Evolutionary conservation across 1,140 invertebrate genomes (phyloP).

Genomic region (Drosophila nigromelanica): DNA sequence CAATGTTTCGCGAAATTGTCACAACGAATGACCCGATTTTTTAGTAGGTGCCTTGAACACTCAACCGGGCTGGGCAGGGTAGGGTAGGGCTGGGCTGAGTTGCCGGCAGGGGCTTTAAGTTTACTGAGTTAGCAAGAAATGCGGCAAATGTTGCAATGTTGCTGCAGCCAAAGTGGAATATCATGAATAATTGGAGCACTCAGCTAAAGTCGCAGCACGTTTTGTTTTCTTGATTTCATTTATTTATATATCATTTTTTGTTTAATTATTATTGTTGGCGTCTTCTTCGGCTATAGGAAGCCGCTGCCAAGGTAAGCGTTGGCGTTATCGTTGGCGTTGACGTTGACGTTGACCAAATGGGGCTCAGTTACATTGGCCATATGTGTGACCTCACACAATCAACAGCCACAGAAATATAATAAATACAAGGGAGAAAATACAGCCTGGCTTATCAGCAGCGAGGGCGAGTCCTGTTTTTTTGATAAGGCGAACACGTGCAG

Average conservation of each 20-base stretch:
- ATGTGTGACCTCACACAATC: constrained; percentile 24
- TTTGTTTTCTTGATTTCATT: constrained; percentile 26
- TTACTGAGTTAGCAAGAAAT: constrained; percentile 76
- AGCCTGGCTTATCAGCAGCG: constrained; percentile 27
- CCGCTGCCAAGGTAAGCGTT: constrained; percentile 44
- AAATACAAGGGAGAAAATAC: neutral
- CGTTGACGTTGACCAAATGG: neutral
- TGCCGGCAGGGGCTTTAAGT: constrained; percentile 34
- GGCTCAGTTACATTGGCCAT: constrained; percentile 24
- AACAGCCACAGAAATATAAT: constrained; percentile 13
- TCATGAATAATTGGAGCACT: constrained; percentile 74
- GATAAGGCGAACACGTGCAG: constrained; percentile 22
- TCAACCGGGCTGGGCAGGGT: neutral
- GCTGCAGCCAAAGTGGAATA: constrained; percentile 28
- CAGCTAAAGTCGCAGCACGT: constrained; percentile 55
- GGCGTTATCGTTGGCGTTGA: constrained; percentile 7
- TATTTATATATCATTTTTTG: neutral
- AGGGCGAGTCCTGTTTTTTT: constrained; percentile 26
- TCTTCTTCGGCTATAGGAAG: constrained; percentile 33
- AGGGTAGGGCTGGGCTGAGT: neutral
- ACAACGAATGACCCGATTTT: constrained; percentile 66
- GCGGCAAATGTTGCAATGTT: constrained; percentile 67
- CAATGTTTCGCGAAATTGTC: constrained; percentile 52
- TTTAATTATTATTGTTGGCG: neutral
- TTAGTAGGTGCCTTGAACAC: constrained; percentile 19